phyloP scores from a whole-genome alignment of 2,113 vertebrate species.

The Isichthys henryi region DNA sequence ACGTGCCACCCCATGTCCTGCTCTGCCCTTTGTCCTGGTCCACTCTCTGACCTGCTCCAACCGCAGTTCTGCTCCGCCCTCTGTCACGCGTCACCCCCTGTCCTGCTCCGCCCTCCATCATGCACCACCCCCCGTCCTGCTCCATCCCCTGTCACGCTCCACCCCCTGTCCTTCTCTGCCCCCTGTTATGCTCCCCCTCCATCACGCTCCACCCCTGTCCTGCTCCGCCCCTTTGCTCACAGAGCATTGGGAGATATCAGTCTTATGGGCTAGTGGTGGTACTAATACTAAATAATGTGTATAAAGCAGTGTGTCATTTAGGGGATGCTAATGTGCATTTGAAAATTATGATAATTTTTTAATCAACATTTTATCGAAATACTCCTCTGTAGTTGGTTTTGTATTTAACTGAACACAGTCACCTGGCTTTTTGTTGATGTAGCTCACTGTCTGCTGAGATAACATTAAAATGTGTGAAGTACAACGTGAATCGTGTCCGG shows the following conservation, averaged over 20 bases:
- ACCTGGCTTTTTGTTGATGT: background rate
- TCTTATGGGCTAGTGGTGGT: background rate
- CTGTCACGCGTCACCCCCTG: rapidly evolving
- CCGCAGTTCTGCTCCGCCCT: background rate
- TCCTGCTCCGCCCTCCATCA: background rate
- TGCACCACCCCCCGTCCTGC: too few relatives aligned
- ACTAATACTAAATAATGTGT: background rate
- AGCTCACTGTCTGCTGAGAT: background rate
- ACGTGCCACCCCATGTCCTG: background rate
- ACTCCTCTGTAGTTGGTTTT: background rate
- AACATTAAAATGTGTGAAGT: background rate
- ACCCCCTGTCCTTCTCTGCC: background rate
- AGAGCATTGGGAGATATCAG: background rate
- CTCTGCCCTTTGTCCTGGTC: background rate
- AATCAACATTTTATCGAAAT: background rate
- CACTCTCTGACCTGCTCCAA: rapidly evolving
- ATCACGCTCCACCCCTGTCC: background rate
- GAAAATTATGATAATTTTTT: background rate
- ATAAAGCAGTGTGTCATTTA: background rate
- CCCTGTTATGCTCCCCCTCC: background rate
- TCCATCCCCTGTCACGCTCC: background rate
- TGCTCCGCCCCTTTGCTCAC: background rate
- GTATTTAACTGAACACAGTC: background rate
- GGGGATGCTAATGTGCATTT: background rate
- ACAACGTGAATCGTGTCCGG: too few relatives aligned